Evolutionary conservation across 2,113 vertebrate genomes (phyloP).

Genomic region (Apodemus sylvaticus): DNA sequence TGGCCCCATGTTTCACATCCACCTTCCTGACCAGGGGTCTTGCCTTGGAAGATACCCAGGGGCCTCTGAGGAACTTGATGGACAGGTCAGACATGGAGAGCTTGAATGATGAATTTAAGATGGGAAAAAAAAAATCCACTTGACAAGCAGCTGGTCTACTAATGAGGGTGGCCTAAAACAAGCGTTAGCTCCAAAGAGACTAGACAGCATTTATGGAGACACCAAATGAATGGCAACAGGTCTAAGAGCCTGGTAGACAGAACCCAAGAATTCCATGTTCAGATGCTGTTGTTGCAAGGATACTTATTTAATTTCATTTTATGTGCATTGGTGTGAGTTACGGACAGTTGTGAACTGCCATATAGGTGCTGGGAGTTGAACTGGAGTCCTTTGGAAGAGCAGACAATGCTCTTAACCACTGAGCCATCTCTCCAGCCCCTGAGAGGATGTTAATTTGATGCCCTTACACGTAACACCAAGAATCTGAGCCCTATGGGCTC

Average conservation of each 20-base stretch:
- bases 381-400: too few species aligned
- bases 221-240: not conserved
- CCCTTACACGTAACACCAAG: not conserved
- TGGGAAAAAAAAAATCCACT: not conserved
- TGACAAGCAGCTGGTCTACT: not conserved
- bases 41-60: not conserved
- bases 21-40: conserved; percentile 24
- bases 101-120: not conserved
- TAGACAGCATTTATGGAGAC: not conserved
- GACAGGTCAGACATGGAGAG: not conserved
- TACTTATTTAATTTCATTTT: not conserved
- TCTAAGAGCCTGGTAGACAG: not conserved
- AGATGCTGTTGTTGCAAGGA: not conserved
- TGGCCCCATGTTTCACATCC: not conserved
- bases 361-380: too few species aligned
- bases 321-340: too few species aligned
- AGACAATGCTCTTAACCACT: too few species aligned
- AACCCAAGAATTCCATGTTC: not conserved
- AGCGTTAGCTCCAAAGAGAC: not conserved
- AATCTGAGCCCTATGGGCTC: not conserved
- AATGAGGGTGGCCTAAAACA: not conserved
- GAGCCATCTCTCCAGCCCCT: too few species aligned
- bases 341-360: too few species aligned
- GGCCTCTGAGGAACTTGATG: not conserved
- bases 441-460: not conserved